These are phyloP conservation scores for Oryzias sinensis DNA, from an alignment of 2,797 vertebrate species.

Conservation along the genomic window DNA sequence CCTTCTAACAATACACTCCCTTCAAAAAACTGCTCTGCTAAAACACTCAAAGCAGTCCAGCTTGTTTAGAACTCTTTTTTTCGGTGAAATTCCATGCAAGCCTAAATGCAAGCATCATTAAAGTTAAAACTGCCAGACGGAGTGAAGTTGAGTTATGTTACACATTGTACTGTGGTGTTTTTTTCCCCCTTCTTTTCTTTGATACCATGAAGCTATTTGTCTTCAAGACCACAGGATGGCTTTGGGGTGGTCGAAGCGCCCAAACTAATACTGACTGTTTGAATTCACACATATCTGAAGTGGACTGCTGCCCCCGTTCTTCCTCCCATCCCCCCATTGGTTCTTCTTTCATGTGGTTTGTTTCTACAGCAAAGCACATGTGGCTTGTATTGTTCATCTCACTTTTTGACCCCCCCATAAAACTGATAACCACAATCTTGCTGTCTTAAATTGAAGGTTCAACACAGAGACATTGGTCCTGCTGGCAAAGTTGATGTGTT, in stretches of 20 bases:
- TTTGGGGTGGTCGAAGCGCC: constrained; percentile 72
- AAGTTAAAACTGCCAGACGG: constrained; percentile 34
- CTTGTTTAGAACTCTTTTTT: constrained; percentile 8
- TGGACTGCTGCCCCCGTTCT: constrained; percentile 54
- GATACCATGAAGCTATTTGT: constrained; percentile 70
- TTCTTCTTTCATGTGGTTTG: constrained; percentile 72
- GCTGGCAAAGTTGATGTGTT: not conserved
- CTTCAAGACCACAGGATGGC: constrained; percentile 61
- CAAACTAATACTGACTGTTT: constrained; percentile 62
- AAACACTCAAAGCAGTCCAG: constrained; percentile 45
- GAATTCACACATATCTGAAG: constrained; percentile 69
- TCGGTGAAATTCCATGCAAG: constrained; percentile 65
- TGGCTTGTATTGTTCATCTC: constrained; percentile 67
- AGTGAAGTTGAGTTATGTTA: constrained; percentile 44
- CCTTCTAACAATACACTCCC: constrained; percentile 39
- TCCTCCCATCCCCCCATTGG: constrained; percentile 50
- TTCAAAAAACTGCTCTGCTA: constrained; percentile 42
- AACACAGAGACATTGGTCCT: constrained; percentile 37
- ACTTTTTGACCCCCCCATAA: constrained; percentile 43
- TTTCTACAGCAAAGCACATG: constrained; percentile 61
- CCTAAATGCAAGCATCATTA: constrained; percentile 39
- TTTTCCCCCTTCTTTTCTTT: constrained; percentile 68
- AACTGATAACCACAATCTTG: constrained; percentile 46
- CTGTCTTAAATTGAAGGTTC: constrained; percentile 42
- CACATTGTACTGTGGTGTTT: constrained; percentile 58